Conservation (phyloP, 1,140 invertebrate genomes). For the Drosophila sucinea region DNA sequence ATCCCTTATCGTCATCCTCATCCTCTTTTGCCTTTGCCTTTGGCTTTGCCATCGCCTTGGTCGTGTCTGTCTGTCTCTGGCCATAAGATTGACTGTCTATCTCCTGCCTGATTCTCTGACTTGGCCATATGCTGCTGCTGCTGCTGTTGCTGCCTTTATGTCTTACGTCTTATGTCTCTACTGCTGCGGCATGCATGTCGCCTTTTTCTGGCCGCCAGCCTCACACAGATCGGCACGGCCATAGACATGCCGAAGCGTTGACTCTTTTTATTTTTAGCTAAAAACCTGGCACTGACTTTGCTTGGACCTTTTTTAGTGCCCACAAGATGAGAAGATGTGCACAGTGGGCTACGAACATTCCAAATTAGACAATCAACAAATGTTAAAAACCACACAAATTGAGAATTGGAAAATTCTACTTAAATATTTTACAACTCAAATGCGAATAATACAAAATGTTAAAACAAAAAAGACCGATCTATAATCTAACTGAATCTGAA, state of each 20-base stretch:
- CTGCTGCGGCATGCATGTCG: slow-evolving; percentile 69
- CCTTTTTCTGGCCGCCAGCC: slow-evolving; percentile 59
- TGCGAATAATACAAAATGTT: too few relatives aligned
- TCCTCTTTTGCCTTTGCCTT: slow-evolving; percentile 35
- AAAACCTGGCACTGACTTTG: slow-evolving; percentile 59
- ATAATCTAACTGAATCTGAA: too few relatives aligned
- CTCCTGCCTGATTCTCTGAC: slow-evolving; percentile 44
- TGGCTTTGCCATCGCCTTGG: slow-evolving; percentile 34
- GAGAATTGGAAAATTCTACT: too few relatives aligned
- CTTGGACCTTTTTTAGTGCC: slow-evolving; percentile 20
- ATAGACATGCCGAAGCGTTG: slow-evolving; percentile 77
- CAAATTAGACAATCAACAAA: too few relatives aligned
- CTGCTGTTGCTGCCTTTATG: slow-evolving; percentile 61
- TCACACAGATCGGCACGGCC: slow-evolving; percentile 53
- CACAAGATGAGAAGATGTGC: slow-evolving; percentile 17
- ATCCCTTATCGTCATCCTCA: slow-evolving; percentile 25
- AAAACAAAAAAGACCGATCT: too few relatives aligned
- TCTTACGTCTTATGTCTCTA: slow-evolving; percentile 58
- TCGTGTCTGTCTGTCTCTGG: slow-evolving; percentile 61
- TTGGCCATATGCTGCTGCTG: slow-evolving; percentile 51
- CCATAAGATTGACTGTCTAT: slow-evolving; percentile 79
- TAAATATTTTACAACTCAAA: too few relatives aligned
- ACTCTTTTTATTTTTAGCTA: slow-evolving; percentile 78
- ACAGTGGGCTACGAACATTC: slow-evolving; percentile 34
- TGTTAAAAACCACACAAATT: too few relatives aligned